Base-by-base conservation (phyloP, 64 coral and sea anemone genomes). In the Cladopsammia gracilis region DNA sequence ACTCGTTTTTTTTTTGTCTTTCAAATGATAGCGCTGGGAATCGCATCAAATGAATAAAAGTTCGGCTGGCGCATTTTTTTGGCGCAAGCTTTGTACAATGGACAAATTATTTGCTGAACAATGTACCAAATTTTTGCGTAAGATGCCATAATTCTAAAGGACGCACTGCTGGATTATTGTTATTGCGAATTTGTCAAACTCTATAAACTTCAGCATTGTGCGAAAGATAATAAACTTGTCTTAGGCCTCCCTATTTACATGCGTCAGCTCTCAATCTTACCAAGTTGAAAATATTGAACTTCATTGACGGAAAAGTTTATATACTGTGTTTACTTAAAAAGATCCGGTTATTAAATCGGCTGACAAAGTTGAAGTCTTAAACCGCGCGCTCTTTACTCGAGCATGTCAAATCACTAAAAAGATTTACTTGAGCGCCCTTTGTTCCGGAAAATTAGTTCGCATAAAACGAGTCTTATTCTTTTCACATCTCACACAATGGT, bases 351-450 rank as follows among this genome's bases (percentile, higher is more conserved):
- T 67, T 84, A 62, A 67, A 84, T 43, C 58, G 78, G 42, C 58
- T 64, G 59, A 82, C 78, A 82, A 47, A 25, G 18, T 84, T 84
- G 0, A 48, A 84, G 64, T 84, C 80, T 45, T n/a, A 4, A 0
- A 22, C 18, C 16, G 20, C 80, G 15, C 46, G 42, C 10, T 75
- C 46, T 75, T 75, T 75, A 43, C 72, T 75, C 72, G 72, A 75
- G 72, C 72, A 75, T 75, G 72, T 75, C 80, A 84, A 84, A 84
- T 84, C 80, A 84, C 44, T 20, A 58, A 67, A 67, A 12, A 25
- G 25, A 64, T 16, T 4, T 19, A n/a, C n/a, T n/a, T n/a, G n/a
- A n/a, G 12, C 7, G 53, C 53, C 80, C 49, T 84, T 84, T 84
- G 80, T 84, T 44, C 61, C 19, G 62, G 42, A 15, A 68, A 84